Evolutionary conservation across 2,888 invertebrate species (phyloP).

Genomic region (Lasioglossum calceatum): DNA sequence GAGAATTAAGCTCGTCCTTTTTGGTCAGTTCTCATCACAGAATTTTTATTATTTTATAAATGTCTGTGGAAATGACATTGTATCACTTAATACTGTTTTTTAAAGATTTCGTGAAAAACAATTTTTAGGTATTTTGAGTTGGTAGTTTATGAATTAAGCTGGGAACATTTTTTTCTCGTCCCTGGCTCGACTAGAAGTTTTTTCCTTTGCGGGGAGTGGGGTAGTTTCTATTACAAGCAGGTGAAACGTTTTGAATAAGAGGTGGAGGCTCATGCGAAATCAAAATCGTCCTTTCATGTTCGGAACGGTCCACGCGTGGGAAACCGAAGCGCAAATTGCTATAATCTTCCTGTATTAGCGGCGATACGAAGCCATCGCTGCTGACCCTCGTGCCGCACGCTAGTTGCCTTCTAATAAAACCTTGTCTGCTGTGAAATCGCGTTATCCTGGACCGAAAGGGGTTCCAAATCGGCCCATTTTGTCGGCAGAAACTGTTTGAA

Average conservation of each 20-base stretch:
- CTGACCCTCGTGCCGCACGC: neutral
- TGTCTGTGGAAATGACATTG: no score
- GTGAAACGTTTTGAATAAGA: neutral
- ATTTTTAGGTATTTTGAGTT: no score
- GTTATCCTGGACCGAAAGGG: neutral
- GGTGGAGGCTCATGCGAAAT: neutral
- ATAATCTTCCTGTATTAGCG: constrained; percentile 22
- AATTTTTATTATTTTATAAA: no score
- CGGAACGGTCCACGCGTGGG: neutral
- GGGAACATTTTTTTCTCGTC: no score
- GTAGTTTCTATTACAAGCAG: neutral
- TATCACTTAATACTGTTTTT: no score
- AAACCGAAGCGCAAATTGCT: constrained; percentile 15
- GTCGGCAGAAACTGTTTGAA: neutral
- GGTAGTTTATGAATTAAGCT: no score
- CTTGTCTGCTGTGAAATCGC: neutral
- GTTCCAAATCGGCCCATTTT: neutral
- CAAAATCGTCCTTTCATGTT: neutral
- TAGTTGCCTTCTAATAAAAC: constrained; percentile 3
- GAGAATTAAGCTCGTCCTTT: no score
- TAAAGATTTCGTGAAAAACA: no score
- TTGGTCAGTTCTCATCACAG: no score
- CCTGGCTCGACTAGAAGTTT: neutral
- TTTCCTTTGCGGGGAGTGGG: neutral
- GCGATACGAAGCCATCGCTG: neutral